Evolutionary conservation across 2,113 vertebrate species (phyloP).

Genomic region (Chinchilla lanigera): DNA sequence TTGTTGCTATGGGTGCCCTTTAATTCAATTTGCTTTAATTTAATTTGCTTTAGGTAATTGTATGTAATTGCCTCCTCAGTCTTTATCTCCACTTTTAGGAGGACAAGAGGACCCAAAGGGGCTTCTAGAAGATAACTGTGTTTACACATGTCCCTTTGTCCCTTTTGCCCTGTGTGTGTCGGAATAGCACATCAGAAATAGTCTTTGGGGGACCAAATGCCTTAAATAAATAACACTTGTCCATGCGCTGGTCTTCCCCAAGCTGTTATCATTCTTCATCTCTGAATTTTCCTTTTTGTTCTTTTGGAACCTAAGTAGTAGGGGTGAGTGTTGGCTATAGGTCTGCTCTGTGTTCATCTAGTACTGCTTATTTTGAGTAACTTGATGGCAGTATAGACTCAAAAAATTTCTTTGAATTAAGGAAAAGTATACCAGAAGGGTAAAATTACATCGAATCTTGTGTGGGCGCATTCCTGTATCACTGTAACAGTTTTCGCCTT

Average conservation of each 20-base stretch:
- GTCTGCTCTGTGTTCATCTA: not conserved
- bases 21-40: constrained; percentile 24
- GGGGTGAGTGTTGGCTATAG: not conserved
- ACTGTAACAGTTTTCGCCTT: constrained; percentile 46
- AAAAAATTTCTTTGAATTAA: constrained; percentile 46
- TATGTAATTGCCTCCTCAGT: not conserved
- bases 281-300: not conserved
- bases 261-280: not conserved
- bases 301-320: not conserved
- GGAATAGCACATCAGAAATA: not conserved
- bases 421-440: constrained; percentile 43
- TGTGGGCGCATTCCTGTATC: constrained; percentile 32
- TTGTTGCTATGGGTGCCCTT: not conserved
- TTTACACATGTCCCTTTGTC: not conserved
- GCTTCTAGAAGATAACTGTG: not conserved
- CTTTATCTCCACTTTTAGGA: not conserved
- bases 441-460: constrained; percentile 49
- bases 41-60: constrained; percentile 34
- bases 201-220: not conserved
- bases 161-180: not conserved
- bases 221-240: not conserved
- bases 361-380: not conserved
- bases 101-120: not conserved
- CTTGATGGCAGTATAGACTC: not conserved
- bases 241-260: not conserved